Evolutionary conservation across 2,797 vertebrate species (phyloP).

Genomic region (Pantherophis alleghaniensis): DNA sequence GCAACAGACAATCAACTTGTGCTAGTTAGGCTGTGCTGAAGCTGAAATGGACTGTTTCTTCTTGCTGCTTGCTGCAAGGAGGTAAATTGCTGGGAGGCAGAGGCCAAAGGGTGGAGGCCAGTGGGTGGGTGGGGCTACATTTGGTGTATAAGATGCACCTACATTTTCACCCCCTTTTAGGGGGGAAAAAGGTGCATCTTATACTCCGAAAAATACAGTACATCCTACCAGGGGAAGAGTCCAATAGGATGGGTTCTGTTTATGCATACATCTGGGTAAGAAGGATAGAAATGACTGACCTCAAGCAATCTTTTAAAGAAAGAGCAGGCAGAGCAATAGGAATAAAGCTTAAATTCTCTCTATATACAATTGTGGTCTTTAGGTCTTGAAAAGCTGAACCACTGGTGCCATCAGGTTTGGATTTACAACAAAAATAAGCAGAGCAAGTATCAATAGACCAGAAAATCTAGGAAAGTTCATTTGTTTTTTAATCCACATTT

Average conservation of each 20-base stretch:
- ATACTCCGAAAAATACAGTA: no score
- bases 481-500: slow-evolving; percentile 40
- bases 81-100: no score
- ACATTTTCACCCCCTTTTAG: no score
- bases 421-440: background rate
- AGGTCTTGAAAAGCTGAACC: background rate
- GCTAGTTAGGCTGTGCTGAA: no score
- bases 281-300: background rate
- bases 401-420: background rate
- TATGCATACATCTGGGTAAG: background rate
- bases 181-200: no score
- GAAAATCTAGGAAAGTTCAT: slow-evolving; percentile 33
- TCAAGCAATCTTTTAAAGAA: background rate
- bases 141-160: no score
- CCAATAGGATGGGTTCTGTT: background rate
- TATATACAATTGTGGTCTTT: background rate
- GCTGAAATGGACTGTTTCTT: no score
- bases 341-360: background rate
- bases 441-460: background rate
- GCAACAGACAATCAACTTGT: no score
- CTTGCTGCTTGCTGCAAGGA: no score
- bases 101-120: no score
- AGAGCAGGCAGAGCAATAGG: background rate
- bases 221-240: background rate
- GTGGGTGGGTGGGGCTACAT: no score